These are phyloP conservation scores for Gymnorhina tibicen DNA, from an alignment of 2,113 vertebrate species.

Conservation along the genomic window DNA sequence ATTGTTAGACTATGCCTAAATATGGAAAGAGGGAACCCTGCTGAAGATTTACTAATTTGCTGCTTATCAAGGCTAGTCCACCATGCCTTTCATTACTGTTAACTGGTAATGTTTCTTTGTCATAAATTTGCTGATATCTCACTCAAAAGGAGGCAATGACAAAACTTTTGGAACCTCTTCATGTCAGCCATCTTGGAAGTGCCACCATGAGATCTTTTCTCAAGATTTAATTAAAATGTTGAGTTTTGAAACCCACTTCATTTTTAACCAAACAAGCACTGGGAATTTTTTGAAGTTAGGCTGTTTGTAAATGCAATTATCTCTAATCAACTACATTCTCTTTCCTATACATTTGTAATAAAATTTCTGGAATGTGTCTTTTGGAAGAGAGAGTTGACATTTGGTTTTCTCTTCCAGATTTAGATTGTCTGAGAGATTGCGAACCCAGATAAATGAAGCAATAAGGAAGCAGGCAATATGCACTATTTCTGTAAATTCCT, in stretches of 20 bases:
- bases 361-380: constrained; percentile 7
- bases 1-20: constrained; percentile 44
- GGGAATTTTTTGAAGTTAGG: constrained; percentile 44
- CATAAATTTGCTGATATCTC: background rate
- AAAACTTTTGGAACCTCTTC: background rate
- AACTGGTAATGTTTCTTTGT: background rate
- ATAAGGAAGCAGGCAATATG: background rate
- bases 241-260: constrained; percentile 33
- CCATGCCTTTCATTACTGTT: background rate
- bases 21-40: constrained; percentile 33
- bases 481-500: background rate
- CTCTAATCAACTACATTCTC: constrained; percentile 22
- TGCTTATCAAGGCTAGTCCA: constrained; percentile 31
- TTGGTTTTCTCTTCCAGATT: background rate
- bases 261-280: constrained; percentile 27
- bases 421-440: background rate
- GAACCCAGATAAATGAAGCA: background rate
- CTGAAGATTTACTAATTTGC: constrained; percentile 42
- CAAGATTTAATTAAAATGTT: constrained; percentile 28
- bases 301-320: constrained; percentile 38
- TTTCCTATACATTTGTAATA: constrained; percentile 17
- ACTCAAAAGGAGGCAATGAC: constrained; percentile 17
- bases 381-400: background rate
- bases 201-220: background rate
- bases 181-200: constrained; percentile 18